Evolutionary conservation across 2,888 invertebrate species (phyloP).

Genomic region (Agrypnus murinus): DNA sequence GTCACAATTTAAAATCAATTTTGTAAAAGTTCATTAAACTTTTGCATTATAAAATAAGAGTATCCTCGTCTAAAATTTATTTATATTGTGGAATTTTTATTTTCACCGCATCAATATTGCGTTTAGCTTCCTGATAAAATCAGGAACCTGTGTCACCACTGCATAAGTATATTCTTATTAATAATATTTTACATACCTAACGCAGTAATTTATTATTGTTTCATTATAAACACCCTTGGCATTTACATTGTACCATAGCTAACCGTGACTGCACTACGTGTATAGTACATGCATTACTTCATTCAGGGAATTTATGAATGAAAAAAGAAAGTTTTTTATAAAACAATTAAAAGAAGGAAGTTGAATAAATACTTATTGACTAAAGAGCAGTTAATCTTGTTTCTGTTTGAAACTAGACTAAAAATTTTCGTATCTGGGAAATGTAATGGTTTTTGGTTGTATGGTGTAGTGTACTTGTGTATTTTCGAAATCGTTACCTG

Average conservation of each 20-base stretch:
- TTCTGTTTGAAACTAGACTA: neutral
- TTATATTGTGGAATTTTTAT: too few species aligned
- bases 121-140: too few species aligned
- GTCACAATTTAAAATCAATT: neutral
- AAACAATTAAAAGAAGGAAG: neutral
- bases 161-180: too few species aligned
- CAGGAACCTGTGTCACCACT: too few species aligned
- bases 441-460: too few species aligned
- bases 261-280: neutral
- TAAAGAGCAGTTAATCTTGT: neutral
- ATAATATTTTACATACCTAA: too few species aligned
- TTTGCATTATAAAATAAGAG: too few species aligned
- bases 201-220: too few species aligned
- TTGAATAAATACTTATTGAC: too few species aligned
- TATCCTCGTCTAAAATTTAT: too few species aligned
- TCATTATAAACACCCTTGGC: neutral
- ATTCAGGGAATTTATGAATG: constrained; percentile 11
- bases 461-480: too few species aligned
- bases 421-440: neutral
- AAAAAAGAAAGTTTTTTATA: constrained; percentile 8
- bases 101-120: too few species aligned
- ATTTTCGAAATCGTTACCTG: constrained; percentile 6
- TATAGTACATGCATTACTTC: neutral
- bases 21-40: neutral
- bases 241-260: neutral